phyloP scores from a whole-genome alignment of 2,113 vertebrate species.

The Xenopus tropicalis region DNA sequence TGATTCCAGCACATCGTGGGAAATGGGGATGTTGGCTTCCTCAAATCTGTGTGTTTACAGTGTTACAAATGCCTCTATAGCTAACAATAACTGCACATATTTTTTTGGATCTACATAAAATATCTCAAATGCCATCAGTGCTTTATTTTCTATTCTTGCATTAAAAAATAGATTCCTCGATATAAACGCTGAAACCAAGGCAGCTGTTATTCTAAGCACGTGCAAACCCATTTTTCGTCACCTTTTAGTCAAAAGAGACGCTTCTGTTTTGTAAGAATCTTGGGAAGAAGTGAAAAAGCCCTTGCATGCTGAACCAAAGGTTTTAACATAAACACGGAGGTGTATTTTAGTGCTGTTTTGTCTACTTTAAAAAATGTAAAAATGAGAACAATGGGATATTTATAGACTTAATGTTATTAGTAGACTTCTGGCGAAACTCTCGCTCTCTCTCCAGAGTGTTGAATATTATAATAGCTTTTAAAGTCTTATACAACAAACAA shows the following conservation, averaged over 20 bases:
- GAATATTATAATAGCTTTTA: too few relatives aligned
- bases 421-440: too few relatives aligned
- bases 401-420: neutral
- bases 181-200: conserved; percentile 3
- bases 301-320: neutral
- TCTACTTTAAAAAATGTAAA: neutral
- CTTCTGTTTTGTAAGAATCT: too few relatives aligned
- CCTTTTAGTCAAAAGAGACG: neutral
- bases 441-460: too few relatives aligned
- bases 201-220: conserved; percentile 13
- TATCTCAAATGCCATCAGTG: neutral
- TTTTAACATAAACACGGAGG: neutral
- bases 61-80: too few relatives aligned
- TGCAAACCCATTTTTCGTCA: neutral
- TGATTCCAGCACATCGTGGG: too few relatives aligned
- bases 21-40: too few relatives aligned
- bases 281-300: neutral
- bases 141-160: neutral
- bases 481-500: too few relatives aligned
- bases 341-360: conserved; percentile 10
- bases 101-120: neutral
- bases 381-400: conserved; percentile 21
- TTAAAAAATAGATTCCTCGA: conserved; percentile 6
- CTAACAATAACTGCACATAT: too few relatives aligned
- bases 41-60: too few relatives aligned